Evolutionary conservation across 2,797 vertebrate species (phyloP), one percentile per base, ranked within the genome.

Genomic region (Schizopygopsis malacanthus): DNA sequence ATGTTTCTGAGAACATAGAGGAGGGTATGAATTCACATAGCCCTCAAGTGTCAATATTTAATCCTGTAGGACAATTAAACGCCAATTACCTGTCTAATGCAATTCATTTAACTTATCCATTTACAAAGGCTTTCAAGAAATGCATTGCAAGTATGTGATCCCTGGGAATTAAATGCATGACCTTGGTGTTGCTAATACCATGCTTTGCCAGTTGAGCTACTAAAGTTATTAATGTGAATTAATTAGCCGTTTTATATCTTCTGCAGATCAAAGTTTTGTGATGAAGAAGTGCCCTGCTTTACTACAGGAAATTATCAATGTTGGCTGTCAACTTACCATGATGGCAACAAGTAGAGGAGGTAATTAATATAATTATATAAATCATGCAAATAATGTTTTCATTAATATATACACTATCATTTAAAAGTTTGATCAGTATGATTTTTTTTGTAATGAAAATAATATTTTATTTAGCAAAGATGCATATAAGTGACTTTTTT

Each of bases 231-330:
- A 13, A 76, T 61, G 13, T 61, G 13, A 25, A 45, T 70, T 78
- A 20, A 69, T 41, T 18, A 3, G 16, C 8, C 0, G 2, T 78
- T 84, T 69, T 56, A 1, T 25, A 15, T 84, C 33, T 33, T 28
- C 84, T 91, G 1, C 91, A 99, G 98, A 99, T 96, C 98, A 98
- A 90, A 96, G 97, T 88, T 99, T 99, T 94, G 97, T 98, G 89
- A 92, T 97, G 90, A 97, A 97, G 93, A 99, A 99, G 93, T 97
- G 97, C 90, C 98, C 98, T 56, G 96, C 98, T 4, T 94, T 99
- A 54, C 97, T 99, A 84, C 98, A 99, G 93, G 98, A 99, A 95
- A 99, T 99, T 97, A 97, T 99, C 93, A 99, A 99, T 77, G 98
- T 99, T 63, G 98, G 98, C 91, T 99, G 98, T 89, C 98, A 99